Evolutionary conservation across 2,113 vertebrate genomes (phyloP).

Genomic region (Microcebus griseorufus): DNA sequence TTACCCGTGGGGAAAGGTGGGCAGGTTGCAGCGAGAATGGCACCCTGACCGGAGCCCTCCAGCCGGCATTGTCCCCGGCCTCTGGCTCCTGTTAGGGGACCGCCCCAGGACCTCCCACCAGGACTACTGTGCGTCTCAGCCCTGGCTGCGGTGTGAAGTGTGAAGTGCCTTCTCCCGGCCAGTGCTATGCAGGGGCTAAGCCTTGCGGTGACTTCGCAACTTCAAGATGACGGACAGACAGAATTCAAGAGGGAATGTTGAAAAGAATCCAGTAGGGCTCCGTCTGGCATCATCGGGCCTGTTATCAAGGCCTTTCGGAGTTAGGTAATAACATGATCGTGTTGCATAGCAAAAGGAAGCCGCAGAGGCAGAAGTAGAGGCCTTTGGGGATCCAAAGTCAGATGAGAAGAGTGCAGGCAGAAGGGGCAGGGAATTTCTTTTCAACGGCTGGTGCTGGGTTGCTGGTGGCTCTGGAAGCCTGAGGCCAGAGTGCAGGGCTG

Average conservation of each 20-base stretch:
- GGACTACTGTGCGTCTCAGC: neutral
- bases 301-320: neutral
- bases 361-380: neutral
- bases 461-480: neutral
- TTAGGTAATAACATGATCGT: neutral
- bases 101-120: neutral
- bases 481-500: rapidly evolving
- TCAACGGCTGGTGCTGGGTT: neutral
- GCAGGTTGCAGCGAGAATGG: neutral
- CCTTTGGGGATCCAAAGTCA: neutral
- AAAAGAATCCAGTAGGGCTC: slow-evolving; percentile 49
- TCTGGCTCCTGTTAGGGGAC: neutral
- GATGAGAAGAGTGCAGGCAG: neutral
- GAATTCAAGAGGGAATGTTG: slow-evolving; percentile 64
- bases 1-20: neutral
- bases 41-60: neutral
- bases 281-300: neutral
- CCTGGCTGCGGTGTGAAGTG: neutral
- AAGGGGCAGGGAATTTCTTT: rapidly evolving
- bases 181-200: neutral
- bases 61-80: neutral
- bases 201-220: neutral
- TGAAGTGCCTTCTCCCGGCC: neutral
- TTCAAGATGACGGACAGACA: slow-evolving; percentile 37
- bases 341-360: neutral